These are phyloP conservation scores for Panagrolaimus sp. DNA, from an alignment of 1,140 invertebrate genomes.

Conservation along the genomic window DNA sequence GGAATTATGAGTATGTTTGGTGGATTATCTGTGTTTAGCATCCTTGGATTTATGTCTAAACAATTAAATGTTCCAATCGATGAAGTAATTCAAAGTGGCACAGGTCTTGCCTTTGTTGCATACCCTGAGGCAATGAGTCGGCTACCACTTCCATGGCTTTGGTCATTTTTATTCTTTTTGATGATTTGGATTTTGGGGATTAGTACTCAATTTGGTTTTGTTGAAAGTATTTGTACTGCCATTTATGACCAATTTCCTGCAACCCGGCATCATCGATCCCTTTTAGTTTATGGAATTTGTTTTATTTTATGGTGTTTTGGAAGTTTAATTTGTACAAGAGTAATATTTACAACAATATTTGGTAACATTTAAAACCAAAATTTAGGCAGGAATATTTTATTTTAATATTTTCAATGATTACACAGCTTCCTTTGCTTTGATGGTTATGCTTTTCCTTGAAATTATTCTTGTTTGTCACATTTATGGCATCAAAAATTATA, in stretches of 20 bases:
- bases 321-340: slow-evolving; percentile 26
- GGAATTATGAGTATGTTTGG: slow-evolving; percentile 37
- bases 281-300: slow-evolving; percentile 29
- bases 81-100: slow-evolving; percentile 69
- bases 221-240: slow-evolving; percentile 35
- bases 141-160: slow-evolving; percentile 76
- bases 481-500: slow-evolving; percentile 38
- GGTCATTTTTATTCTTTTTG: slow-evolving; percentile 81
- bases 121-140: slow-evolving; percentile 58
- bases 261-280: slow-evolving; percentile 20
- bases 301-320: slow-evolving; percentile 29
- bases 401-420: slow-evolving; percentile 46
- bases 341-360: not conserved
- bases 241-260: slow-evolving; percentile 37
- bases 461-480: slow-evolving; percentile 37
- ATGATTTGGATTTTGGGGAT: slow-evolving; percentile 87
- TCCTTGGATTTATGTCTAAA: slow-evolving; percentile 54
- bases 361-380: not conserved
- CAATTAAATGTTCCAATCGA: slow-evolving; percentile 68
- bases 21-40: slow-evolving; percentile 35
- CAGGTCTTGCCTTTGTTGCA: slow-evolving; percentile 66
- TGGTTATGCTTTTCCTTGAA: slow-evolving; percentile 38
- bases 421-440: slow-evolving; percentile 38
- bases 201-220: slow-evolving; percentile 66
- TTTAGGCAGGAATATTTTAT: slow-evolving; percentile 45